Base-by-base conservation (phyloP, 1,140 invertebrate species). In the Nymphalis io region DNA sequence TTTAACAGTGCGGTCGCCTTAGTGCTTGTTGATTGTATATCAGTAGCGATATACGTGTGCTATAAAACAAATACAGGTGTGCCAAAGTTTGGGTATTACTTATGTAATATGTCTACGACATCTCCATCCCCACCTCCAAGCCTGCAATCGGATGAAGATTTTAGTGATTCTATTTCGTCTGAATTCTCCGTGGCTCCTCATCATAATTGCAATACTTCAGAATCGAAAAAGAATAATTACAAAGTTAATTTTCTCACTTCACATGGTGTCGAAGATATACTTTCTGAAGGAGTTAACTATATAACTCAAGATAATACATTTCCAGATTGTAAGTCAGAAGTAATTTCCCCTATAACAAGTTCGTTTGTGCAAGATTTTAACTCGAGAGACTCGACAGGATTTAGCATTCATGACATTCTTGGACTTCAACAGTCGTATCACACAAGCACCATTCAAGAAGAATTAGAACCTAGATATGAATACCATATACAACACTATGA, bases 401-500 rank as follows among this genome's bases (percentile, higher is more conserved):
- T 92, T 70, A 92, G 85, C 60, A 92, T 92, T 40, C 92, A 92
- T 44, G 92, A 92, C 58, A 92, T 92, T 39, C 81, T 92, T 53
- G 92, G 91, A 18, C 71, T 92, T 6, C 84, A 91, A 20, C 88
- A 92, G 39, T 81, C 86, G 1, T 92, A 88, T 27, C 84, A 79
- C 46, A 23, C 73, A 18, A 11, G 68, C 1, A 78, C 68, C 48
- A 12, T 23, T n/a, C 85, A 82, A 38, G 87, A 88, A 15, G 80
- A 84, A 8, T 73, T 89, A 51, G 79, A 85, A 55, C 61, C 79
- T 39, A 82, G 84, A 81, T 87, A 89, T 60, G 87, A 90, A 64
- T 92, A 92, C 65, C 83, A 88, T 73, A 83, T 88, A 70, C 79
- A 82, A 23, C 80, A 84, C 16, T 90, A 91, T 62, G 89, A 89